Conservation (phyloP, 2,113 vertebrate genomes). For the Barnardius zonarius region DNA sequence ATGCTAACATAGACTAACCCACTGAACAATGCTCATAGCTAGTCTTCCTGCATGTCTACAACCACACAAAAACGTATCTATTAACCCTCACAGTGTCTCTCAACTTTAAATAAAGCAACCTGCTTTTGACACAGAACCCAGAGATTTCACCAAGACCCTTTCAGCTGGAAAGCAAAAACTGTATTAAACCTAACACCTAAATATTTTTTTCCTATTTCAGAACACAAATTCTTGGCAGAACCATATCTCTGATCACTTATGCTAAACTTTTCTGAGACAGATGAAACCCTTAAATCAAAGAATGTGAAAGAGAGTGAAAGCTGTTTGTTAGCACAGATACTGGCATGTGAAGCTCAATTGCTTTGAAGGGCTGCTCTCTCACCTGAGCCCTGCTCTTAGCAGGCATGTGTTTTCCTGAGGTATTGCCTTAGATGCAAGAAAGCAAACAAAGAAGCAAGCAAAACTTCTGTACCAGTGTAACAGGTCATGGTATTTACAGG, state of each 20-base stretch:
- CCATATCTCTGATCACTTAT: not conserved
- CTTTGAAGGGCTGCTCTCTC: not conserved
- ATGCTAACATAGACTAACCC: not conserved
- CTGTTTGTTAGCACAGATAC: not conserved
- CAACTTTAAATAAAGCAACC: not conserved
- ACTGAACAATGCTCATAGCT: not conserved
- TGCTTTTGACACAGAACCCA: not conserved
- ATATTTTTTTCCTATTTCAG: not conserved
- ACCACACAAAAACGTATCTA: rapidly evolving
- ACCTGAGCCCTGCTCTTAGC: not conserved
- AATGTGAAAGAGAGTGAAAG: not conserved
- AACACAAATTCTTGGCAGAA: not conserved
- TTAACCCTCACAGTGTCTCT: not conserved
- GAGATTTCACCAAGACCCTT: not conserved
- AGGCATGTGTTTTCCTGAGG: not conserved
- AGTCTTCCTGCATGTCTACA: not conserved
- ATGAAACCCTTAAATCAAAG: not conserved
- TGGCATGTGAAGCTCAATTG: not conserved
- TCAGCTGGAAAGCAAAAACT: not conserved
- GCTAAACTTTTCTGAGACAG: not conserved
- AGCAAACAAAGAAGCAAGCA: not conserved
- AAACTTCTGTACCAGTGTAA: not conserved
- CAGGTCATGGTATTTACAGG: not conserved
- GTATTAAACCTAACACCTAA: not conserved
- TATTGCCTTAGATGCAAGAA: not conserved